Conservation (phyloP, 2,797 vertebrate genomes). For the Prunella strophiata region DNA sequence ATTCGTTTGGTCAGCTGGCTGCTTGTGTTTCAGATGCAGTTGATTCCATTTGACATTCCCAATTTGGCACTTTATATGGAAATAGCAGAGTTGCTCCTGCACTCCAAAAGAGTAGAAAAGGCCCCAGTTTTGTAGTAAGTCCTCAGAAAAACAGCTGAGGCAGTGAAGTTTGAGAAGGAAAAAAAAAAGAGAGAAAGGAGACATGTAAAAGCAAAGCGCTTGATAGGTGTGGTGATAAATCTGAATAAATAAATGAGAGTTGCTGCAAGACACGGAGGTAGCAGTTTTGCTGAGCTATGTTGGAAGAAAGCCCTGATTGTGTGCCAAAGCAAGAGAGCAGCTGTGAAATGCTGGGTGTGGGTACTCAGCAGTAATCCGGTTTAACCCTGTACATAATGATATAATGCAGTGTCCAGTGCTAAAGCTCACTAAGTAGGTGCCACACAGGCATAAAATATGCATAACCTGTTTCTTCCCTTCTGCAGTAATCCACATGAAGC, state of each 20-base stretch:
- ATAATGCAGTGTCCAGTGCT: constrained; percentile 29
- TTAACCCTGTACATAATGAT: constrained; percentile 54
- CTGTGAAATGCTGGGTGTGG: constrained; percentile 68
- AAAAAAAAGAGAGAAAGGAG: not conserved
- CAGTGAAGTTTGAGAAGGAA: not conserved
- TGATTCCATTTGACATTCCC: not conserved
- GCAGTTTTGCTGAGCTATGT: constrained; percentile 67
- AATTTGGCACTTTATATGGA: not conserved
- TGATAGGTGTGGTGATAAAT: constrained; percentile 68
- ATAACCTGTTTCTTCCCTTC: not conserved
- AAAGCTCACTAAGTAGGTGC: constrained; percentile 3
- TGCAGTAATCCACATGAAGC: not conserved
- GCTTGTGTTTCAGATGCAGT: not conserved
- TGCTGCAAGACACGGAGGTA: constrained; percentile 63
- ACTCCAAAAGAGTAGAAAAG: not conserved
- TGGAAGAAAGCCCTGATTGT: constrained; percentile 62
- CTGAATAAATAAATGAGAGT: constrained; percentile 70
- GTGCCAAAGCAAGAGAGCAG: constrained; percentile 61
- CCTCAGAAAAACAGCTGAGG: not conserved
- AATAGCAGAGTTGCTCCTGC: not conserved
- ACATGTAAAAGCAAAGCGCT: constrained; percentile 26
- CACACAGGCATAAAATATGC: not conserved
- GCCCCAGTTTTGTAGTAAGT: not conserved
- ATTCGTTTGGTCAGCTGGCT: constrained; percentile 28
- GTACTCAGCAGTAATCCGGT: constrained; percentile 57